Base-by-base conservation (phyloP, 1,140 invertebrate genomes). In the Mactra quadrangularis region DNA sequence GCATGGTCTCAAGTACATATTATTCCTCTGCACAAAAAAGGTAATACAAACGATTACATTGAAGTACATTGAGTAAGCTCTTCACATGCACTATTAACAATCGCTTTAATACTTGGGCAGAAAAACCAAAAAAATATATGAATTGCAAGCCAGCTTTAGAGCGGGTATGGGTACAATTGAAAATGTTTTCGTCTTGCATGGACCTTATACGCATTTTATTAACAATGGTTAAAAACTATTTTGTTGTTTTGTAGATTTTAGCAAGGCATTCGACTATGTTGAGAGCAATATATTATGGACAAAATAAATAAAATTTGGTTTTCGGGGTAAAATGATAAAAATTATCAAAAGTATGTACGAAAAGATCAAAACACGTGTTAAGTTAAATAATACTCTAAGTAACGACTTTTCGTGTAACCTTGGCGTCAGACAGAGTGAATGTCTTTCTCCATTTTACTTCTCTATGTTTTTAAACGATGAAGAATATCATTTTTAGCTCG, bases 191-290 rank as follows among this genome's bases (percentile, higher is more conserved):
- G 52, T 62, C 70, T 60, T 79, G 19, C 45, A 55, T 79, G 60
- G 62, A 6, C 7, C 57, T 7, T 22, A 57, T 29, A 47, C 29
- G 31, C 62, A 68, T 41, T 22, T 57, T 13, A 35, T 66, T 35
- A 70, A 79, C 33, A 55, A 57, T 0, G n/a, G 31, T 27, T 59
- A n/a, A n/a, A n/a, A n/a, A n/a, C n/a, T n/a, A n/a, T n/a, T n/a
- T n/a, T n/a, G n/a, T n/a, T n/a, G n/a, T n/a, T 71, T 59, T 47
- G 29, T 81, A 52, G 68, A 74, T 38, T 82, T 74, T 59, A 31
- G 22, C 11, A 83, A 83, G 25, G 71, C 62, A 25, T 68, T 77
- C 35, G 82, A 84, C 27, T 59, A 64, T 62, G 41, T 84, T 27
- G 60, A 33, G 22, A 66, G 55, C 31, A 31, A 33, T n/a, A 45